Conservation (phyloP, 2,797 vertebrate species). For the Chelmon rostratus region DNA sequence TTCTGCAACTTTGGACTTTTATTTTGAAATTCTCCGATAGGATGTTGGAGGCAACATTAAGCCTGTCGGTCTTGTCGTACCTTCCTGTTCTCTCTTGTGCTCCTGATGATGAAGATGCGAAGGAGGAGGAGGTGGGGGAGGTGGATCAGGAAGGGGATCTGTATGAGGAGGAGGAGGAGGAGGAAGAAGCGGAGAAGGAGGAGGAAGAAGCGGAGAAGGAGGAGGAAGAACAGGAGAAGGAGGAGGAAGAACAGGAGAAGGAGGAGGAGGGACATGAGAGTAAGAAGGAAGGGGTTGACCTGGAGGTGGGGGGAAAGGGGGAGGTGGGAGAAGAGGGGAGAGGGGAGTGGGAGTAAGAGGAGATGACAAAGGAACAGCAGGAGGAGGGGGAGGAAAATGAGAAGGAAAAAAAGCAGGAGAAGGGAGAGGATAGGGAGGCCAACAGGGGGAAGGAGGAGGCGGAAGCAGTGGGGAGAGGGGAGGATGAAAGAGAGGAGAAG, state of each 20-base stretch:
- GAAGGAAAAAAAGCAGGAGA: not conserved
- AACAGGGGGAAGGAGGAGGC: not conserved
- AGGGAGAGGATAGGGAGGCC: not conserved
- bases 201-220: slow-evolving; percentile 24
- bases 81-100: slow-evolving; percentile 57
- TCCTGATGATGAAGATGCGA: slow-evolving; percentile 60
- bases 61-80: slow-evolving; percentile 51
- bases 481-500: not conserved
- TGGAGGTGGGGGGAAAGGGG: not conserved
- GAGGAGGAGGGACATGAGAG: not conserved
- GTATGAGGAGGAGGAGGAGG: slow-evolving; percentile 13
- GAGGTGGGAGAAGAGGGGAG: not conserved
- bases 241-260: not conserved
- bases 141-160: slow-evolving; percentile 11
- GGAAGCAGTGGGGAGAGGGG: not conserved
- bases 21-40: slow-evolving; percentile 16
- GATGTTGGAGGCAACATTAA: not conserved
- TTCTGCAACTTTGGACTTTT: slow-evolving; percentile 11
- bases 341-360: slow-evolving; percentile 2
- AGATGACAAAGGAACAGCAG: not conserved
- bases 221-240: not conserved
- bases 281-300: not conserved
- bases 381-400: slow-evolving; percentile 12
- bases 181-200: slow-evolving; percentile 14
- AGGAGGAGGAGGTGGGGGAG: slow-evolving; percentile 32